Conservation (phyloP, 2,797 vertebrate genomes). For the Alfaro cultratus region DNA sequence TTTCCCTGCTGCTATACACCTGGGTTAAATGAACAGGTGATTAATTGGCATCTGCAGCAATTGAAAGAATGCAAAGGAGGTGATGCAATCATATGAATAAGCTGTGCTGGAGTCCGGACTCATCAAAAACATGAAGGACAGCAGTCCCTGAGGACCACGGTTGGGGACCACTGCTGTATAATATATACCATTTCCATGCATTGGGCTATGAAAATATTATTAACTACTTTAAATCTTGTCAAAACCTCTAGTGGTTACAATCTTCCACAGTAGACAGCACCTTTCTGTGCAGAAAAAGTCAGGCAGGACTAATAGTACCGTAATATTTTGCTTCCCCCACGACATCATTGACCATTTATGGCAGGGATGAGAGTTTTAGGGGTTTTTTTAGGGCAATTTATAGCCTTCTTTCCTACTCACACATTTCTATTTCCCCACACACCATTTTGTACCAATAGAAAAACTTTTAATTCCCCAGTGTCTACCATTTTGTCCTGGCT, state of each 20-base stretch:
- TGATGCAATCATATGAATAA: too few relatives aligned
- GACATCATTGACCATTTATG: not conserved
- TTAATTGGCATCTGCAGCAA: too few relatives aligned
- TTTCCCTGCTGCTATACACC: too few relatives aligned
- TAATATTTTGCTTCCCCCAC: too few relatives aligned
- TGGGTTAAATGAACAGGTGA: too few relatives aligned
- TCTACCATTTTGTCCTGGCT: not conserved
- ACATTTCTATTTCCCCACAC: not conserved
- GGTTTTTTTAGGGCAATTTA: not conserved
- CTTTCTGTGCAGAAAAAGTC: not conserved
- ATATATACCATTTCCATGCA: not conserved
- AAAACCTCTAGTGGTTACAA: not conserved
- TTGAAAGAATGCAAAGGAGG: too few relatives aligned
- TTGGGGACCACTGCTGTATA: not conserved
- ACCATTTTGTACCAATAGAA: not conserved
- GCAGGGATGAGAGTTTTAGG: not conserved
- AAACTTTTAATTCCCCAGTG: not conserved
- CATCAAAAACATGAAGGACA: too few relatives aligned
- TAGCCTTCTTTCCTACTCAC: not conserved
- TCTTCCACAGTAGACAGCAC: not conserved
- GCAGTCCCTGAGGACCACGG: too few relatives aligned
- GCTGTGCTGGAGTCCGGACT: too few relatives aligned
- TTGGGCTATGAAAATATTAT: not conserved
- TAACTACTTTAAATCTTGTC: not conserved
- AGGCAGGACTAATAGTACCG: not conserved